Percentiles rank a stretch among this genome's conserved stretches.
These are phyloP conservation scores for Pelodiscus sinensis DNA, from an alignment of 2,113 vertebrate species.

Conservation along the genomic window DNA sequence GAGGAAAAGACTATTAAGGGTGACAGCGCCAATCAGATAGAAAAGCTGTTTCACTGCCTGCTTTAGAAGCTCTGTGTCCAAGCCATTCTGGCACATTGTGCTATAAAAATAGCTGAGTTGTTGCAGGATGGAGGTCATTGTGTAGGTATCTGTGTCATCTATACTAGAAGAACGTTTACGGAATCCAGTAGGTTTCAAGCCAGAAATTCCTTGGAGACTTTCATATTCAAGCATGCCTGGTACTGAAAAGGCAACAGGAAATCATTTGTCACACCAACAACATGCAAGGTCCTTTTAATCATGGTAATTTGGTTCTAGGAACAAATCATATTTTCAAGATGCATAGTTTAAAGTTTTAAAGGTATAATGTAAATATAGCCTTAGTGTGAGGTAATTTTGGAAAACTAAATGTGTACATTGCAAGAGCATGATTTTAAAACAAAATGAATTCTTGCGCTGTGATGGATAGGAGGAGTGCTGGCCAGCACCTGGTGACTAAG, in stretches of 20 bases:
- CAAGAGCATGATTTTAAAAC: not conserved
- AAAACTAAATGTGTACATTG: not conserved
- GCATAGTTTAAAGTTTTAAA: slow-evolving; percentile 9
- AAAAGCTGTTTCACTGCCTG: slow-evolving; percentile 92
- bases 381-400: not conserved
- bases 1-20: slow-evolving; percentile 95
- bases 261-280: not conserved
- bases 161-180: slow-evolving; percentile 93
- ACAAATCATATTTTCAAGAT: not conserved
- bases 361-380: not conserved
- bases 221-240: slow-evolving; percentile 96
- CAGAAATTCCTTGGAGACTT: slow-evolving; percentile 95
- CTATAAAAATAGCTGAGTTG: slow-evolving; percentile 90
- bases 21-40: slow-evolving; percentile 87
- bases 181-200: slow-evolving; percentile 94
- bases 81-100: slow-evolving; percentile 91
- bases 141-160: slow-evolving; percentile 87
- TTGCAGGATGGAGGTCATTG: slow-evolving; percentile 90
- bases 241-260: slow-evolving; percentile 76
- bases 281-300: not conserved
- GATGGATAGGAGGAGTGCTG: too few species aligned
- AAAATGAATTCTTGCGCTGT: too few species aligned
- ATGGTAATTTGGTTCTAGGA: not conserved
- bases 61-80: slow-evolving; percentile 87
- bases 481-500: too few species aligned